These are phyloP conservation scores for Drosophila setifemur DNA, from an alignment of 1,140 invertebrate species.

Conservation along the genomic window DNA sequence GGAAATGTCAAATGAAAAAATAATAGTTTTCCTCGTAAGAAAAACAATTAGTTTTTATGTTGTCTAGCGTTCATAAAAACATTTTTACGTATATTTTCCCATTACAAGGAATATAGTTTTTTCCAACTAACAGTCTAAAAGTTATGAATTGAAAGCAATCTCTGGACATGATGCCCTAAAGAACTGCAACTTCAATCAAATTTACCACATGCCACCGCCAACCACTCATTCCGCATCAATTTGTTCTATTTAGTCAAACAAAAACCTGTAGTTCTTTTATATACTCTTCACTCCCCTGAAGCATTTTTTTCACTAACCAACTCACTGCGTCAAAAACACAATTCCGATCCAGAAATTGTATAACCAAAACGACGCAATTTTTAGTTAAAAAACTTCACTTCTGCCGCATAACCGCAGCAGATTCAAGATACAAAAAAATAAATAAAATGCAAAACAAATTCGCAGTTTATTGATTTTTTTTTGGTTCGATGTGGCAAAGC, in stretches of 20 bases:
- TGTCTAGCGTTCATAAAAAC: too few relatives aligned
- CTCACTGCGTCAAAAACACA: conserved; percentile 5
- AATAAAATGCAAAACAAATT: conserved; percentile 36
- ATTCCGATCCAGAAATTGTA: neutral
- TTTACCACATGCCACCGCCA: neutral
- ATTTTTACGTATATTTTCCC: too few relatives aligned
- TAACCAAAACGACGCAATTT: conserved; percentile 6
- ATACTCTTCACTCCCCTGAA: neutral
- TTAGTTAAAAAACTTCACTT: conserved; percentile 27
- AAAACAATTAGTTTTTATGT: too few relatives aligned
- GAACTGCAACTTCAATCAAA: conserved; percentile 19
- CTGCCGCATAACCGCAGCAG: conserved; percentile 6
- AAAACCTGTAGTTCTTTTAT: conserved; percentile 5
- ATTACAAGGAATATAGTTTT: conserved; percentile 2
- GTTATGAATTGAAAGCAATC: conserved; percentile 18
- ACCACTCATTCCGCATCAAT: neutral
- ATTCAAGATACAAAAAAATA: too few relatives aligned
- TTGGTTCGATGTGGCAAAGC: conserved; percentile 52
- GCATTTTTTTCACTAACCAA: conserved; percentile 10
- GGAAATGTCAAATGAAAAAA: conserved; percentile 24
- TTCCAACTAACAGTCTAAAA: neutral
- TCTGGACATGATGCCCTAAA: neutral
- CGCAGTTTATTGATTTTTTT: conserved; percentile 49
- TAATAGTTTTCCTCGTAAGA: too few relatives aligned
- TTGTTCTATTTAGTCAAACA: conserved; percentile 4